Percentiles rank a stretch among this genome's conserved stretches.
These are phyloP conservation scores for Chionodraco myersi DNA, from an alignment of 2,113 vertebrate genomes.

Conservation along the genomic window DNA sequence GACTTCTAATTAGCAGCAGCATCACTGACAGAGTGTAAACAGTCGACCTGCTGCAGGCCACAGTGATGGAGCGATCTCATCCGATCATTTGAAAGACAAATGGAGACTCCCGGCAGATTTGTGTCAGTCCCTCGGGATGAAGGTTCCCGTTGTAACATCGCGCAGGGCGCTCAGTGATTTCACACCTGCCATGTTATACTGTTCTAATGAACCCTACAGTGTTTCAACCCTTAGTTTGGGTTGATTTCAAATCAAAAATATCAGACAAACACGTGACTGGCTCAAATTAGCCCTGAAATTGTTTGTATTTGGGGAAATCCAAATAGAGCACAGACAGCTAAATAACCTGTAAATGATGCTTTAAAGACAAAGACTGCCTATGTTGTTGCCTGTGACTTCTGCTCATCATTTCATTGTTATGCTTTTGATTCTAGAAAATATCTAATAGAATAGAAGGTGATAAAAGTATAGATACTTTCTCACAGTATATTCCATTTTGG, in stretches of 20 bases:
- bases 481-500: not conserved
- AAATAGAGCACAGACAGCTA: not conserved
- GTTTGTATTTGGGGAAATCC: not conserved
- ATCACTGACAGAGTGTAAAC: conserved; percentile 25
- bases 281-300: conserved; percentile 9
- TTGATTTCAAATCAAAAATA: conserved; percentile 30
- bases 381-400: too few species aligned
- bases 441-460: too few species aligned
- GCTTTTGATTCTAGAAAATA: too few species aligned
- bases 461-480: not conserved
- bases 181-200: conserved; percentile 60
- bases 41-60: conserved; percentile 11
- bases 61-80: conserved; percentile 32
- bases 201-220: conserved; percentile 45
- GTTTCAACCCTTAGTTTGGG: conserved; percentile 43
- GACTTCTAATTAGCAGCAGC: conserved; percentile 5
- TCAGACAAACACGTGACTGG: conserved; percentile 9
- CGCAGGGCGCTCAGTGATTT: conserved; percentile 34
- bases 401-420: too few species aligned
- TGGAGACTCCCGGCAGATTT: conserved; percentile 34
- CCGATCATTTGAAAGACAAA: conserved; percentile 49
- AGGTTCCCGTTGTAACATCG: conserved; percentile 28
- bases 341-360: not conserved
- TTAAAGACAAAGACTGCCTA: not conserved
- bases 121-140: conserved; percentile 39